A percentile compares a stretch with the other conserved stretches of the same genome.
Evolutionary conservation across 2,113 vertebrate genomes (phyloP).

Genomic region (Misgurnus anguillicaudatus): DNA sequence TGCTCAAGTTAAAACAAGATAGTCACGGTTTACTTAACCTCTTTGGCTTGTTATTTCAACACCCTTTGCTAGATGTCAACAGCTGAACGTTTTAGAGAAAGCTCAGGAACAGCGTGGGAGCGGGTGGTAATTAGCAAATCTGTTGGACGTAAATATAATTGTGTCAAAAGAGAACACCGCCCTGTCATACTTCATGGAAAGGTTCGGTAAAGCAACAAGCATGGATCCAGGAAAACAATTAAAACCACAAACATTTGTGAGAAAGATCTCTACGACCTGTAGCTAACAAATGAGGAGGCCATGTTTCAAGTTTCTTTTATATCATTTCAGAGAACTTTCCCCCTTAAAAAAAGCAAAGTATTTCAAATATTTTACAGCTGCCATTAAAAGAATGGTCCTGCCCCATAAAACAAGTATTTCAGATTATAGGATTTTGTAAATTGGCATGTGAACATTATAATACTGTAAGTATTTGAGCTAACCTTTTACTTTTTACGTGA

Average conservation of each 20-base stretch:
- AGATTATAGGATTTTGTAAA: background rate
- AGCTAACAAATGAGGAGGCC: slow-evolving; percentile 35
- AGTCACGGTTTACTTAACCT: slow-evolving; percentile 34
- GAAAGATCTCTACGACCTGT: slow-evolving; percentile 53
- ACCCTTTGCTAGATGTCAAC: background rate
- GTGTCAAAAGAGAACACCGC: slow-evolving; percentile 35
- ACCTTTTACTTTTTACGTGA: slow-evolving; percentile 13
- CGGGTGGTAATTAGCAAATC: slow-evolving; percentile 55
- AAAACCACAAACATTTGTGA: slow-evolving; percentile 51
- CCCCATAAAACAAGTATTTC: background rate
- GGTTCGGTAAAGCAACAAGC: slow-evolving; percentile 33
- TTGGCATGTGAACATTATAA: background rate
- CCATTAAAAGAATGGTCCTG: background rate
- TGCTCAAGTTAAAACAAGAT: slow-evolving; percentile 32
- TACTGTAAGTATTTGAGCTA: background rate
- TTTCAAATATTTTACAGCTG: slow-evolving; percentile 17
- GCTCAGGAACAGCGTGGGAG: slow-evolving; percentile 54
- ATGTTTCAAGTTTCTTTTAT: slow-evolving; percentile 36
- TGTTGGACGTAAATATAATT: slow-evolving; percentile 49
- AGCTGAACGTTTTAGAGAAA: slow-evolving; percentile 34
- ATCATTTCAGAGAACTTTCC: background rate
- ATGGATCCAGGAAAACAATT: slow-evolving; percentile 55
- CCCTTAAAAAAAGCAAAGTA: background rate
- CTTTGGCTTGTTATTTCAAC: slow-evolving; percentile 31
- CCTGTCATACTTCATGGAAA: slow-evolving; percentile 33